Evolutionary conservation across 2,113 vertebrate species (phyloP), one percentile per base, ranked within the genome.

Genomic region (Phainopepla nitens): DNA sequence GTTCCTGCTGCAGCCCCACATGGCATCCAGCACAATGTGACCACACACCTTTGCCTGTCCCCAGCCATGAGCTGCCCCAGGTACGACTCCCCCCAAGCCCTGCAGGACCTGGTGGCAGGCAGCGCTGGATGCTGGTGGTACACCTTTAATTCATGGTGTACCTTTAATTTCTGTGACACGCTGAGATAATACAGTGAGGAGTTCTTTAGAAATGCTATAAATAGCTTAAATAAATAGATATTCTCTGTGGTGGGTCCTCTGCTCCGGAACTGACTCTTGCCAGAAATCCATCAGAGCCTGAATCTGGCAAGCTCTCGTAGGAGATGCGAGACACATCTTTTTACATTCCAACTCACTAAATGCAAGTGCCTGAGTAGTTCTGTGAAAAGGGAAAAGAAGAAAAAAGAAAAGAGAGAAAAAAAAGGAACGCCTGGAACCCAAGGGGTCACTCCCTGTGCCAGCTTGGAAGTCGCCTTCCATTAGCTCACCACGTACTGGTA

Each of bases 171-270:
- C 77, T 89, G 82, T 96, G 93, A 93, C 93, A 90, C 1, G 88
- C 95, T 94, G 94, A 95, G 94, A 96, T 96, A 96, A 96, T 96
- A 95, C 93, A 96, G 92, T 57, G 90, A 97, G 82, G 92, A 95
- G 80, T 96, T 96, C 96, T 96, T 97, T 94, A 93, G 93, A 97
- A 96, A 92, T 56, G 76, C 94, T 97, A 96, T 96, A 96, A 96
- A 97, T 95, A 97, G 96, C 82, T 96, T 97, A 96, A 96, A 97
- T 96, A 97, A 97, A 97, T 96, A 97, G 96, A 97, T 94, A 96
- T 96, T 96, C 96, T 94, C 93, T 65, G 96, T 72, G 96, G 96
- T 97, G 93, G 96, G 96, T 96, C 96, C 86, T 96, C 80, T 94
- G 82, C 93, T 97, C 94, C 90, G 79, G 96, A 96, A 97, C 96